phyloP scores from a whole-genome alignment of 1,140 invertebrate species.

The Bombus huntii region DNA sequence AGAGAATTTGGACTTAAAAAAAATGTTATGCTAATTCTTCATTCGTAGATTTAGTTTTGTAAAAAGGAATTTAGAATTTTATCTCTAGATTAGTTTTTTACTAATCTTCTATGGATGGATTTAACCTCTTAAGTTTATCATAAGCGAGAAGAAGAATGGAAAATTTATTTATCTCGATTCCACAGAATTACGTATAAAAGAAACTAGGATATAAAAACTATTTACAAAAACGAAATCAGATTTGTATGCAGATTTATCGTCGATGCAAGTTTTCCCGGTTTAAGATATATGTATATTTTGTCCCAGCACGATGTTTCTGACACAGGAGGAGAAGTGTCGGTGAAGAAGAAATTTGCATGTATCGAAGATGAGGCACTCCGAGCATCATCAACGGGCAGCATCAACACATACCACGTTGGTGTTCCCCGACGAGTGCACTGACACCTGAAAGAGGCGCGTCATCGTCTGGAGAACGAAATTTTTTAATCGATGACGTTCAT shows the following conservation, averaged over 20 bases:
- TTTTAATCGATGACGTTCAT: conserved; percentile 8
- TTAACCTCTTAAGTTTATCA: neutral
- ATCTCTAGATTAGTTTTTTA: neutral
- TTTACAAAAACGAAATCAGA: neutral
- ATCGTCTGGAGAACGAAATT: conserved; percentile 12
- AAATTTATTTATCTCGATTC: neutral
- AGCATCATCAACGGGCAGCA: neutral
- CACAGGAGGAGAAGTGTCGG: neutral
- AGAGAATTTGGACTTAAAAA: neutral
- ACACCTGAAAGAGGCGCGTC: neutral
- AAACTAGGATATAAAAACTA: neutral
- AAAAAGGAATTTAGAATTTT: neutral
- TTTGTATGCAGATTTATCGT: neutral
- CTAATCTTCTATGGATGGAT: neutral
- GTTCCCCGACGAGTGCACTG: neutral
- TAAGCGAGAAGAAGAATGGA: neutral
- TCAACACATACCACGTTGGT: neutral
- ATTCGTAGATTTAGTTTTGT: neutral
- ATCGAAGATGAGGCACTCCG: neutral
- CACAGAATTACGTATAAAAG: neutral
- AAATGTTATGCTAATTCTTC: neutral
- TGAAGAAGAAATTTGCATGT: conserved; percentile 23
- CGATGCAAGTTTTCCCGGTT: neutral
- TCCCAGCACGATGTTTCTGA: neutral
- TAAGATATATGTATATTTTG: neutral